These are phyloP conservation scores for Anolis sagrei DNA, from an alignment of 2,113 vertebrate genomes.

Conservation along the genomic window DNA sequence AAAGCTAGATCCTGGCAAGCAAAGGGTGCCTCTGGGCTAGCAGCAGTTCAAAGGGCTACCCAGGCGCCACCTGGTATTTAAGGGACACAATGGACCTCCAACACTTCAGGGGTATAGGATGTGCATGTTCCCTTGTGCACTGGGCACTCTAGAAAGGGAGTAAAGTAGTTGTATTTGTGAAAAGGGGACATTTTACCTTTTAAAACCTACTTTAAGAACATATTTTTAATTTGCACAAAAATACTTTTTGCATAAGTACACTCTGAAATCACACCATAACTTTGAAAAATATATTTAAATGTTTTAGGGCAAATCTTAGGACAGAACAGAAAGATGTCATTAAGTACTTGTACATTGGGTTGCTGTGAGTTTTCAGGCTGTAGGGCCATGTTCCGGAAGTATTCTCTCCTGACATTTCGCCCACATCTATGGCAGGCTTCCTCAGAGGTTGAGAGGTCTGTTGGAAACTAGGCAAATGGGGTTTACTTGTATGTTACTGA, in stretches of 20 bases:
- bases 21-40: neutral
- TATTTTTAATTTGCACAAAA: neutral
- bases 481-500: too few species aligned
- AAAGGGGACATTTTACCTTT: neutral
- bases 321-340: neutral
- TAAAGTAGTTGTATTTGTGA: neutral
- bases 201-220: neutral
- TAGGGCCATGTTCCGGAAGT: too few species aligned
- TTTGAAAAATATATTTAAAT: neutral
- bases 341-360: too few species aligned
- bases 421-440: too few species aligned
- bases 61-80: too few species aligned
- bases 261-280: neutral
- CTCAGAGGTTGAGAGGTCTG: too few species aligned
- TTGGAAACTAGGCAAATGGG: too few species aligned
- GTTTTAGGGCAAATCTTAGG: neutral
- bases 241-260: neutral
- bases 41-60: neutral
- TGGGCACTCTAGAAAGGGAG: neutral
- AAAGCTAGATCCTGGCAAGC: constrained; percentile 10
- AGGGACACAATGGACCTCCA: neutral
- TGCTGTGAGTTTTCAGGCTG: too few species aligned
- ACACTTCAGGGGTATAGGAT: neutral
- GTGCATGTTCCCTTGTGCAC: neutral
- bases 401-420: too few species aligned